Percentiles rank a stretch among this genome's conserved stretches.
Evolutionary conservation across 1,140 invertebrate species (phyloP).

Genomic region (Thalassaphorura encarpata): DNA sequence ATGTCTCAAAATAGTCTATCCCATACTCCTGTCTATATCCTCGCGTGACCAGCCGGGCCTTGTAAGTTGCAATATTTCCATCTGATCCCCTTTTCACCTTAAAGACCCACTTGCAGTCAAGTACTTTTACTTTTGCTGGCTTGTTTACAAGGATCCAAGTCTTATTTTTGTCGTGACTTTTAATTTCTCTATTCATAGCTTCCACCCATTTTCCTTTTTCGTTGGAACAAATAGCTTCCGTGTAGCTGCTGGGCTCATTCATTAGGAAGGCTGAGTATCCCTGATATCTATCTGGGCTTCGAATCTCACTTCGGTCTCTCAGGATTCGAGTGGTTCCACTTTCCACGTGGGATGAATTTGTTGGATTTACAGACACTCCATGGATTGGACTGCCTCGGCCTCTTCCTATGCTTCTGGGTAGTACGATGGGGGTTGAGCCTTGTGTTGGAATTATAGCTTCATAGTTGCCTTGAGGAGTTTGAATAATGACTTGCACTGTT

Average conservation of each 20-base stretch:
- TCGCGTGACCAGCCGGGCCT: constrained; percentile 36
- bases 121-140: constrained; percentile 33
- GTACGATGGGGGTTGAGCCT: no score
- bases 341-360: no score
- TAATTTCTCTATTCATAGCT: constrained; percentile 29
- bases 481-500: background rate
- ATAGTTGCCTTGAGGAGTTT: background rate
- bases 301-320: no score
- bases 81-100: background rate
- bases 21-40: constrained; percentile 32
- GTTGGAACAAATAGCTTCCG: constrained; percentile 17
- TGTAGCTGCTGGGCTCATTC: constrained; percentile 6
- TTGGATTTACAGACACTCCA: no score
- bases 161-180: constrained; percentile 24
- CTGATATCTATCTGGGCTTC: no score
- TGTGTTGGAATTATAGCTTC: background rate
- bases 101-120: constrained; percentile 32
- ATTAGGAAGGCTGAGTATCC: no score
- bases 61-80: constrained; percentile 22
- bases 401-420: no score
- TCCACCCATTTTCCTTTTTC: constrained; percentile 17
- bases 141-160: constrained; percentile 35
- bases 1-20: constrained; percentile 35
- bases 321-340: no score
- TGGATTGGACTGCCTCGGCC: no score